Evolutionary conservation across 2,888 invertebrate genomes (phyloP).

Genomic region (Drosophila nigritarsus): DNA sequence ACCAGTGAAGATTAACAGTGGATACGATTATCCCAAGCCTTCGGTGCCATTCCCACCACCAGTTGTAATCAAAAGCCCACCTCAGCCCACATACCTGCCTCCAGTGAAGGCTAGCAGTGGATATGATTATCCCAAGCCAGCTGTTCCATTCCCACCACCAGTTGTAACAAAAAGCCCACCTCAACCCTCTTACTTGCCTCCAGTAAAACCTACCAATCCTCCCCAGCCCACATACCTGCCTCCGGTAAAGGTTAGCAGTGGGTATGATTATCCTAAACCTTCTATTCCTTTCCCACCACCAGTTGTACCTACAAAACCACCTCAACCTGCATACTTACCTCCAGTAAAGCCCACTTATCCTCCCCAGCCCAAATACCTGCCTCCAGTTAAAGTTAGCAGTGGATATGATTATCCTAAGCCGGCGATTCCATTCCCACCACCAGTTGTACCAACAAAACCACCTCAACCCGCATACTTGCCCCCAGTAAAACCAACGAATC

Average conservation of each 20-base stretch:
- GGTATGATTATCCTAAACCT: constrained; percentile 55
- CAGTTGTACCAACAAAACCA: constrained; percentile 5
- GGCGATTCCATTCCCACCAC: constrained; percentile 53
- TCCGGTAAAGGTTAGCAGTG: constrained; percentile 20
- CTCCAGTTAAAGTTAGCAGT: constrained; percentile 52
- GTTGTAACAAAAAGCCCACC: constrained; percentile 52
- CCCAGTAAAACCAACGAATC: constrained; percentile 40
- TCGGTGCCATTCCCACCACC: constrained; percentile 54
- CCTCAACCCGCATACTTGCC: constrained; percentile 24
- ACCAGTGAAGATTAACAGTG: constrained; percentile 16
- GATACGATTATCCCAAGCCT: constrained; percentile 52
- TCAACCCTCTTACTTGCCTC: constrained; percentile 26
- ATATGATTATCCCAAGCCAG: constrained; percentile 69
- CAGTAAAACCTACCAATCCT: constrained; percentile 45
- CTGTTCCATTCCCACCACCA: constrained; percentile 47
- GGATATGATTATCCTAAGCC: constrained; percentile 71
- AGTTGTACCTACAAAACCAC: constrained; percentile 36
- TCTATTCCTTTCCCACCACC: constrained; percentile 53
- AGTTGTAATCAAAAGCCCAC: background rate
- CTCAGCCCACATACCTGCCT: constrained; percentile 26
- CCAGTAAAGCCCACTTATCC: constrained; percentile 40
- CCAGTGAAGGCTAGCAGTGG: constrained; percentile 55
- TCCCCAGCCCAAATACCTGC: constrained; percentile 50
- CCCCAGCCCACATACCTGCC: constrained; percentile 60
- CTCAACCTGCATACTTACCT: constrained; percentile 34